Evolutionary conservation across 2,113 vertebrate species (phyloP), one percentile per base, ranked within the genome.

Genomic region (Hydropotes inermis): DNA sequence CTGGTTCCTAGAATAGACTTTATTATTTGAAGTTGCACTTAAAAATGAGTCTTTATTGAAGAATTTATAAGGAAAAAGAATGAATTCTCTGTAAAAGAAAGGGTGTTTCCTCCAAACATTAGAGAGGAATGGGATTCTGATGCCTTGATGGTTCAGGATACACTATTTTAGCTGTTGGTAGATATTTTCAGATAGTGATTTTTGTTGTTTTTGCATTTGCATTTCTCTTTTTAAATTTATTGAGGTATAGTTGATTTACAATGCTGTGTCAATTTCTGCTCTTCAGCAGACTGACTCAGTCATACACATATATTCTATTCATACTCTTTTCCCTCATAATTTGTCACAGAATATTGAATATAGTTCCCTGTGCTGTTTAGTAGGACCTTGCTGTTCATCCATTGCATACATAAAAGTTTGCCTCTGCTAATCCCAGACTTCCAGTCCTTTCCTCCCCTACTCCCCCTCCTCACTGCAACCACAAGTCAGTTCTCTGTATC

Each of bases 21-120:
- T 64, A 74, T 90, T 95, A 92, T 89, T 96, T 96, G 79, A 70
- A n/a, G 7, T 55, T 95, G 94, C 47, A 87, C 57, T 84, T 94
- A 61, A 76, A 92, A 94, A 92, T 94, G 12, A 81, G 2, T 58
- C n/a, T 84, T 85, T 61, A 17, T 52, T 94, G 43, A 88, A 36
- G 47, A 95, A 82, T 85, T 94, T 45, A 1, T 67, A 30, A 79
- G 84, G 88, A 92, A 92, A 92, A 94, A 94, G n/a, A 25, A 82
- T 47, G 30, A 36, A 39, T 36, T 19, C 13, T n/a, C 47, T 76
- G 14, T 87, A 39, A 95, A 93, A 87, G n/a, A 90, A 79, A 57
- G 21, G 13, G 28, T 83, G 6, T 83, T 82, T 90, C 19, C 54
- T 95, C 23, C 10, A 95, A 85, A 95, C 64, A 27, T 91, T 64